Evolutionary conservation across 2,888 invertebrate genomes (phyloP), one percentile per base, ranked within the genome.

Genomic region (Allacma fusca): DNA sequence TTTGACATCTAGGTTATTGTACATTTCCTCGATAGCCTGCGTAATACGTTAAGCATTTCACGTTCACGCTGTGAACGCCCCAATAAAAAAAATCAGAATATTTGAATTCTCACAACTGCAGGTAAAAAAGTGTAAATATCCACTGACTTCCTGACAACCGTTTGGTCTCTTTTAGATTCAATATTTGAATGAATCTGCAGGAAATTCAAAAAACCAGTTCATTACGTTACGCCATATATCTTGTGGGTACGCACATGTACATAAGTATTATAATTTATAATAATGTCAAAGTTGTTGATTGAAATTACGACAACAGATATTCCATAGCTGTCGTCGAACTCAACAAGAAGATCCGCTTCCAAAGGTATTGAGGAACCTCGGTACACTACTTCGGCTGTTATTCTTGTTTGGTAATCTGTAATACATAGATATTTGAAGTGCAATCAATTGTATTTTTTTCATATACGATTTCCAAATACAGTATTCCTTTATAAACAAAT

Each of bases 111-210:
- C 80, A 82, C 81, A 29, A 57, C 64, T 34, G 81, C 79, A 0
- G 82, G 75, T 77, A 83, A 72, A n/a, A 40, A 43, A n/a, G 82
- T 80, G n/a, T 78, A 43, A 13, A 83, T 81, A 24, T 83, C 83
- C 24, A 83, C 77, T 0, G 81, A 78, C 78, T 83, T 83, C 0
- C 74, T 50, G n/a, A 83, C 67, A 0, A 81, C 75, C 0, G 83
- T 83, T 44, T 81, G 79, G 29, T 79, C 81, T 7, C 80, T 44
- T 0, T 73, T 75, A 24, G 80, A 73, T 28, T 75, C 76, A 1
- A 81, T 65, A 24, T 43, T n/a, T 16, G 78, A 70, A 21, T 29
- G 69, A 19, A 78, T 62, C 74, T 79, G 68, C 9, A 34, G 9
- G n/a, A 23, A 24, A 12, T 16, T 28, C 5, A 21, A 62, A 28